Conservation (phyloP, 2,113 vertebrate species). For the western clawed frog (Xenopus tropicalis) region DNA sequence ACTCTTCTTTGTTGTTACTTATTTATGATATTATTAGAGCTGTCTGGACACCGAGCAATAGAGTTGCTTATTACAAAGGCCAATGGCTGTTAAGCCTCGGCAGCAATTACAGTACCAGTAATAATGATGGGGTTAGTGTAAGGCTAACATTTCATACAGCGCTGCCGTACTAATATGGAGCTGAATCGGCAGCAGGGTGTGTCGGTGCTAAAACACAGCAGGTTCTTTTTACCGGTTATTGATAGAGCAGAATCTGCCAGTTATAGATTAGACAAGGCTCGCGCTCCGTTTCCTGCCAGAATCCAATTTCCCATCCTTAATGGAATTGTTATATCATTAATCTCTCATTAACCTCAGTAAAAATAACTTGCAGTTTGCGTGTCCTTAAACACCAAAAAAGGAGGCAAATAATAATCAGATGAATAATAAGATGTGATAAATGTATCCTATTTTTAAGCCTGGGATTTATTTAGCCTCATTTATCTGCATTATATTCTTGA, state of each 20-base stretch:
- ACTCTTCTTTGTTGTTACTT: too few relatives aligned
- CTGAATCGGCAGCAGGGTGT: background rate
- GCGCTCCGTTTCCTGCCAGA: conserved; percentile 33
- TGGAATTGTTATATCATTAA: conserved; percentile 32
- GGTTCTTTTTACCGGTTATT: background rate
- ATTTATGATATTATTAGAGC: too few relatives aligned
- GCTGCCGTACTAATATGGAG: background rate
- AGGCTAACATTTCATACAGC: background rate
- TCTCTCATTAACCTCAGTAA: conserved; percentile 10
- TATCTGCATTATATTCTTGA: too few relatives aligned
- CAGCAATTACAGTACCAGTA: background rate
- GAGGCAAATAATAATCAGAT: too few relatives aligned
- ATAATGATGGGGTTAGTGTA: background rate
- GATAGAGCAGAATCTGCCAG: background rate
- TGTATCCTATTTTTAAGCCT: too few relatives aligned
- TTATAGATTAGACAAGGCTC: background rate
- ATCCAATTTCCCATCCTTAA: conserved; percentile 13
- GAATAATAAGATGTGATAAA: too few relatives aligned
- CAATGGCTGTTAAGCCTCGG: background rate
- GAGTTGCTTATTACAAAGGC: background rate
- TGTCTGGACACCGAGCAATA: too few relatives aligned
- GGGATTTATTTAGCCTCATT: too few relatives aligned
- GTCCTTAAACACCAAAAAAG: too few relatives aligned
- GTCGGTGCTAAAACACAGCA: background rate
- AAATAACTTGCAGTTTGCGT: too few relatives aligned